Evolutionary conservation across 92 coral and sea anemone genomes (phyloP), one percentile per base, ranked within the genome.

Genomic region (Scolanthus callimorphus): DNA sequence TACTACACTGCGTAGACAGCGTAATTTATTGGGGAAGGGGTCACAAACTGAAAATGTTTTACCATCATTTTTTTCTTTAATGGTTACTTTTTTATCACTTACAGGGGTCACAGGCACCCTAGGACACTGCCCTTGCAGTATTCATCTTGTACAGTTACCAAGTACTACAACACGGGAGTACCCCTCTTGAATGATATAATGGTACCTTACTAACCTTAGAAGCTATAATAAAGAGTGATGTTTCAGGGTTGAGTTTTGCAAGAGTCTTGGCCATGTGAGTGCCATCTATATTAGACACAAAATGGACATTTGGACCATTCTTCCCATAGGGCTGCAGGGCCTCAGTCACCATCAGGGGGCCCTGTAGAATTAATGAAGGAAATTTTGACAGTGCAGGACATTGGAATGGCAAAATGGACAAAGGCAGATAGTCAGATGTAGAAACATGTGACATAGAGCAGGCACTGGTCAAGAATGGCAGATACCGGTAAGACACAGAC

Each of bases 331-430:
- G 97, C 69, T 81, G 78, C 15, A 91, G 80, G 0, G 97, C 96
- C 62, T 91, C 96, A 20, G 97, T 91, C 15, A 91, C 97, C 97
- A 91, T 91, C 17, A 79, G 77, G 3, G 97, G 97, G 30, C 97
- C 97, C 97, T 91, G 20, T 15, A 43, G 65, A 4, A n/a, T n/a
- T 10, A 65, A 27, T 19, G 25, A 27, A 11, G 9, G 55, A 45
- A 46, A 0, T 3, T 8, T 15, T 55, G 20, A 11, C 15, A 52
- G 20, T 29, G 50, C 20, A 10, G 17, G 28, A 11, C n/a, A 30
- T 17, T 15, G 2, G 17, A 20, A 12, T 9, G 29, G n/a, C n/a
- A n/a, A n/a, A n/a, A n/a, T n/a, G n/a, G n/a, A n/a, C n/a, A n/a
- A n/a, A 2, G 2, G 12, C 48, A 68, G 4, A n/a, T 45, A 20